Percentiles rank a stretch among this genome's conserved stretches.
These are phyloP conservation scores for Cossypha caffra DNA, from an alignment of 2,797 vertebrate species.

Conservation along the genomic window DNA sequence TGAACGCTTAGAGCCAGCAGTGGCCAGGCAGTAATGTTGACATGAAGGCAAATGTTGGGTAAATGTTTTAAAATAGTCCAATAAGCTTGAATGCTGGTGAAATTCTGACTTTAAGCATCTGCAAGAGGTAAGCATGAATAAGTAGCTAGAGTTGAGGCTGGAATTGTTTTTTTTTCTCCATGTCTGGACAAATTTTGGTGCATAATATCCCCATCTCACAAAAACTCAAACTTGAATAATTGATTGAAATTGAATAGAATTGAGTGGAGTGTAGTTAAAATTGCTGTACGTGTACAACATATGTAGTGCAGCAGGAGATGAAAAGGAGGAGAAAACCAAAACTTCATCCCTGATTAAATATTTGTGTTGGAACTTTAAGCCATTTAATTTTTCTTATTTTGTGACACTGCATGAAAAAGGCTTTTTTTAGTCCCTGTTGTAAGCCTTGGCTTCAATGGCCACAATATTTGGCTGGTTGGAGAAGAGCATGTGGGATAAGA, in stretches of 20 bases:
- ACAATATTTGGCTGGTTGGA: not conserved
- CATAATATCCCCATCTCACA: not conserved
- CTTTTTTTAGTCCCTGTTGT: rapidly evolving
- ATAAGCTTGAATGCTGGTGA: not conserved
- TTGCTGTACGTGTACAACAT: rapidly evolving
- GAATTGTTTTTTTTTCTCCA: not conserved
- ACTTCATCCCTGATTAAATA: not conserved
- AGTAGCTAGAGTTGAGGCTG: not conserved
- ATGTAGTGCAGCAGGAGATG: rapidly evolving
- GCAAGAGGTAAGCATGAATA: not conserved
- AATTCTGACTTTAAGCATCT: not conserved
- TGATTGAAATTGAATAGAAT: not conserved
- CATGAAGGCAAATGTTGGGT: not conserved
- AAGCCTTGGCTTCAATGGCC: not conserved
- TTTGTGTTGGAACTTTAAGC: not conserved
- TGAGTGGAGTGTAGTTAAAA: not conserved
- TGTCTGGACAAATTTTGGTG: not conserved
- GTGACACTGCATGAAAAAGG: not conserved
- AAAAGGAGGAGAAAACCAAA: not conserved
- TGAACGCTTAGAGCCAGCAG: not conserved
- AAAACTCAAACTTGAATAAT: not conserved
- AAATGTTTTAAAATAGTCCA: not conserved
- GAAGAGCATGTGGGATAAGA: not conserved
- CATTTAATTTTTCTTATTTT: not conserved
- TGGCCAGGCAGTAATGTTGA: not conserved